Percentiles rank a stretch among this genome's conserved stretches.
phyloP scores from a whole-genome alignment of 2,797 vertebrate genomes.

The Simalia tracyae region DNA sequence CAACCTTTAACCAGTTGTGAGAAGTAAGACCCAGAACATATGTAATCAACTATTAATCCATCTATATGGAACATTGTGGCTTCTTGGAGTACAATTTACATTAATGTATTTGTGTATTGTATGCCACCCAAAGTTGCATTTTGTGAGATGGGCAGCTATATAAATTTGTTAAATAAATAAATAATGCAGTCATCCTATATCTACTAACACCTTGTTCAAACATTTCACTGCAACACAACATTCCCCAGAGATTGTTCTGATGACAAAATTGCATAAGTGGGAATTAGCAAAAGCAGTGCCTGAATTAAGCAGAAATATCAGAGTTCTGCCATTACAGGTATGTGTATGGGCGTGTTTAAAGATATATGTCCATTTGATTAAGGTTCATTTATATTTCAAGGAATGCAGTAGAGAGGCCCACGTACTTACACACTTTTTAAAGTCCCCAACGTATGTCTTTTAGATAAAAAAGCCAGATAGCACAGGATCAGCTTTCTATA shows the following conservation, averaged over 20 bases:
- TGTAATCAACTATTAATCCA: background rate
- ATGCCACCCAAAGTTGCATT: background rate
- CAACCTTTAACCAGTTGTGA: background rate
- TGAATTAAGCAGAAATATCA: background rate
- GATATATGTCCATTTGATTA: background rate
- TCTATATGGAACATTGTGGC: background rate
- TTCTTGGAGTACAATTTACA: background rate
- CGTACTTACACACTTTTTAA: background rate
- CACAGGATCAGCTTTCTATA: background rate
- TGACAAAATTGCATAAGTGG: background rate
- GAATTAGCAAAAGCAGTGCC: background rate
- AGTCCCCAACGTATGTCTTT: background rate
- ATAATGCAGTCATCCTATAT: background rate
- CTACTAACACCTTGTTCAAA: background rate
- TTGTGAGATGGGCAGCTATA: background rate
- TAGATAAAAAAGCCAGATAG: background rate
- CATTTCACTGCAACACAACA: background rate
- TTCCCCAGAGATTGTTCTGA: background rate
- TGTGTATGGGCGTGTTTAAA: background rate
- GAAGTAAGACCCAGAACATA: background rate
- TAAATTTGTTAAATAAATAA: background rate
- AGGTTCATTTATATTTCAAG: background rate
- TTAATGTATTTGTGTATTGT: background rate
- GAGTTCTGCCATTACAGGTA: background rate
- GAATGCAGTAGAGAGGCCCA: background rate